Conservation (phyloP, 2,888 invertebrate species). For the Masnerella sp. region DNA sequence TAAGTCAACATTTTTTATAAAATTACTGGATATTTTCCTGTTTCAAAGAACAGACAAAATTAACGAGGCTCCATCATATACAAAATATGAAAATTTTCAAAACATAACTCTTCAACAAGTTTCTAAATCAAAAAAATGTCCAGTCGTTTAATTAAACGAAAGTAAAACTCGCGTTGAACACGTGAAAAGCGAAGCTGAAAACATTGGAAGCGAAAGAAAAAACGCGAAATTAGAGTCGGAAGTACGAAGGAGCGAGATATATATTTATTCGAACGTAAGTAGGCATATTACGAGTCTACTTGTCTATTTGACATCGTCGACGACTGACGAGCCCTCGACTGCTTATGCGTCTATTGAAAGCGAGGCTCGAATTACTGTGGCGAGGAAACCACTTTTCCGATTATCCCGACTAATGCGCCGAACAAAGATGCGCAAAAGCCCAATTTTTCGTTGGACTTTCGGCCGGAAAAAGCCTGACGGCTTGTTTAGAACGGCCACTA, state of each 20-base stretch:
- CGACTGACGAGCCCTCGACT: conserved; percentile 38
- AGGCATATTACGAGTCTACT: conserved; percentile 42
- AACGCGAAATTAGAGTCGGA: too few relatives aligned
- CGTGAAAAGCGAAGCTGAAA: too few relatives aligned
- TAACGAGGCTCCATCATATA: too few relatives aligned
- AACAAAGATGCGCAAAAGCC: neutral
- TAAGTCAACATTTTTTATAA: too few relatives aligned
- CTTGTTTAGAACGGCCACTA: neutral
- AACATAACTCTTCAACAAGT: too few relatives aligned
- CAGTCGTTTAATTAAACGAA: too few relatives aligned
- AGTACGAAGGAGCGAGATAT: neutral
- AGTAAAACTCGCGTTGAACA: too few relatives aligned
- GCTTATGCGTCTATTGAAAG: conserved; percentile 41
- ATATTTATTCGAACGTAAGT: conserved; percentile 32
- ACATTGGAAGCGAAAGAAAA: too few relatives aligned
- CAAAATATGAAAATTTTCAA: too few relatives aligned
- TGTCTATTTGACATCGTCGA: conserved; percentile 45
- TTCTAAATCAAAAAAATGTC: too few relatives aligned
- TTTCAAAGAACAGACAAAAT: too few relatives aligned
- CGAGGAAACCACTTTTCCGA: conserved; percentile 20
- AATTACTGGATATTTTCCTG: too few relatives aligned
- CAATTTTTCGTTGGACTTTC: neutral
- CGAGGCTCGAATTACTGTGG: conserved; percentile 23
- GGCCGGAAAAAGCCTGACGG: neutral
- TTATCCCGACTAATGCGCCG: neutral